Evolutionary conservation across 2,113 vertebrate species (phyloP).

Genomic region (Lamprologus lemairii): DNA sequence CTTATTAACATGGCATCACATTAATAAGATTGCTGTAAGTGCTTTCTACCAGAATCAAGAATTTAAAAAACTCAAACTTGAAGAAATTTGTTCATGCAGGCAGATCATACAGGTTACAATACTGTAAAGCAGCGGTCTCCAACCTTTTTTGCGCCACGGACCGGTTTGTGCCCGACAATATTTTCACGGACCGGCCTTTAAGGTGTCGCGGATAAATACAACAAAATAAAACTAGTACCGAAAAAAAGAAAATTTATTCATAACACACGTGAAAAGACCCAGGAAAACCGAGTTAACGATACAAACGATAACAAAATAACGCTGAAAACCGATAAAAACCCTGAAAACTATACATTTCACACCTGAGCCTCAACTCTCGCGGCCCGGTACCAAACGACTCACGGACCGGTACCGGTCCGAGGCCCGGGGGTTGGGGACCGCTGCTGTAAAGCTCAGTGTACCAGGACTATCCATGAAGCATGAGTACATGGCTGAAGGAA

Average conservation of each 20-base stretch:
- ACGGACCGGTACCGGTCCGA: rapidly evolving
- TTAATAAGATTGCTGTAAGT: background rate
- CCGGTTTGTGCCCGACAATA: too few relatives aligned
- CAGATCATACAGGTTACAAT: background rate
- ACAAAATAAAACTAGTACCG: too few relatives aligned
- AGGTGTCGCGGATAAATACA: too few relatives aligned
- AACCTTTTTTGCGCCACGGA: rapidly evolving
- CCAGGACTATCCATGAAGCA: background rate
- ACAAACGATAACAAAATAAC: rapidly evolving
- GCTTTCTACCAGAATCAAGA: background rate
- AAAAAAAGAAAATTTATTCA: too few relatives aligned
- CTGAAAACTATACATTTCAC: rapidly evolving
- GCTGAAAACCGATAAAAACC: too few relatives aligned
- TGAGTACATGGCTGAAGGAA: background rate
- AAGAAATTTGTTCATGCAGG: background rate
- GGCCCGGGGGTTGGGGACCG: too few relatives aligned
- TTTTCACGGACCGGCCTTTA: too few relatives aligned
- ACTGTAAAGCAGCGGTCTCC: rapidly evolving
- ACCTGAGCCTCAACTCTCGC: too few relatives aligned
- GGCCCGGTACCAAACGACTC: too few relatives aligned
- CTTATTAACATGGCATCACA: background rate
- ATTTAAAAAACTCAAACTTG: background rate
- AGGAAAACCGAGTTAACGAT: rapidly evolving
- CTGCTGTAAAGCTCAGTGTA: background rate
- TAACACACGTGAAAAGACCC: too few relatives aligned